Evolutionary conservation across 30 jellyfish, hydroid and myxozoan species (phyloP), one percentile per base, ranked within the genome.

Genomic region (Haliclystus octoradiatus): DNA sequence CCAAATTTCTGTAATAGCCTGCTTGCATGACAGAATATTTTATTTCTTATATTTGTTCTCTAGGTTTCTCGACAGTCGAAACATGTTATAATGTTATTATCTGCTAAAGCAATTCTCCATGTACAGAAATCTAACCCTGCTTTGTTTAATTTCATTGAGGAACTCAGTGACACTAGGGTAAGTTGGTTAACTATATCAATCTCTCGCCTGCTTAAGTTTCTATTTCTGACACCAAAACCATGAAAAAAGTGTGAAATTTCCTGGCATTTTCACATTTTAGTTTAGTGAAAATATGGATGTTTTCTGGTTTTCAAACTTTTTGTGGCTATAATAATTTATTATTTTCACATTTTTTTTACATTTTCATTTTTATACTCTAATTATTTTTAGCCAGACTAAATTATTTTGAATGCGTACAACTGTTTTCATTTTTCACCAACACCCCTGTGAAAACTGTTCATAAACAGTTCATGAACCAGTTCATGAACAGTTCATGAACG

Each of bases 21-120:
- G n/a, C n/a, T n/a, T n/a, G n/a, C n/a, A n/a, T n/a, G n/a, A n/a
- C n/a, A n/a, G n/a, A n/a, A n/a, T n/a, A n/a, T n/a, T n/a, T n/a
- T n/a, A n/a, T n/a, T n/a, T 66, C 33, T 66, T 25, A 35, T 52
- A 1, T 62, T 66, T 30, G 50, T 50, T 34, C 67, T 63, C 23
- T 62, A 89, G 98, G 75, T 89, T 0, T 89, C 94, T 14, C 79
- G 98, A 31, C 95, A 89, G 81, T 81, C 98, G 52, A 89, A 89
- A 62, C 95, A 80, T 49, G 71, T 89, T 22, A 62, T 89, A 52
- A 93, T 68, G n/a, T 46, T 82, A 34, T 31, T 81, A 68, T 25
- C 83, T 25, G 26, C 72, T 26, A 89, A 80, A 63, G 92, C 98
- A 19, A 77, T 72, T 12, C 46, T 89, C 24, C 62, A 81, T 31